Conservation (phyloP, 2,888 invertebrate species). For the Ectobius pallidus region DNA sequence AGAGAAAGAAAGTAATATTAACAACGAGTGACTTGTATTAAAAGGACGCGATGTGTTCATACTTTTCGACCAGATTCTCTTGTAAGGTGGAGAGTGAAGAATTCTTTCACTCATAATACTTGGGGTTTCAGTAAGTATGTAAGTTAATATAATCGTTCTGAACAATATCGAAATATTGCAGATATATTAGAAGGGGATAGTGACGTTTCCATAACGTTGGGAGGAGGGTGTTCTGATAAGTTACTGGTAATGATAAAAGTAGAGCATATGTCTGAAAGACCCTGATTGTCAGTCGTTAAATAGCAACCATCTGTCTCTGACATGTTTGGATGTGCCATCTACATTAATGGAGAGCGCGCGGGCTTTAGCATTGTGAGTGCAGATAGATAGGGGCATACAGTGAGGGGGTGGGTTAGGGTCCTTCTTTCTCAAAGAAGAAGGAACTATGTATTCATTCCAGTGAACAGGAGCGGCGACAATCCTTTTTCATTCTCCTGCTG, state of each 20-base stretch:
- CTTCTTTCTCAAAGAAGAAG: neutral
- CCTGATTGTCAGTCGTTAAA: slow-evolving; percentile 38
- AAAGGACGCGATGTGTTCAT: too few species aligned
- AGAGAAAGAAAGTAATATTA: too few species aligned
- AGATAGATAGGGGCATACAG: neutral
- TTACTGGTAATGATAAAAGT: slow-evolving; percentile 11
- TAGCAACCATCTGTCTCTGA: slow-evolving; percentile 41
- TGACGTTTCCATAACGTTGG: too few species aligned
- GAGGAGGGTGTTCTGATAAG: too few species aligned
- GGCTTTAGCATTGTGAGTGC: slow-evolving; percentile 5
- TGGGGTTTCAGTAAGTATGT: too few species aligned
- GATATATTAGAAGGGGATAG: too few species aligned
- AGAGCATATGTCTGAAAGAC: slow-evolving; percentile 14
- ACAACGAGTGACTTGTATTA: too few species aligned
- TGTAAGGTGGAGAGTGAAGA: too few species aligned
- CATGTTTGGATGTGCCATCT: slow-evolving; percentile 40
- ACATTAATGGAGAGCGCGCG: slow-evolving; percentile 33
- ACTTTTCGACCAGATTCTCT: too few species aligned
- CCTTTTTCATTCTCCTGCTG: slow-evolving; percentile 22
- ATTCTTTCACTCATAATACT: too few species aligned
- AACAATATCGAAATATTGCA: too few species aligned
- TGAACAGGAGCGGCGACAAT: slow-evolving; percentile 27
- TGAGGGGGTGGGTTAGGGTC: neutral
- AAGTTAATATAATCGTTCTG: too few species aligned
- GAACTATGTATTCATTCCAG: slow-evolving; percentile 14